Conservation (phyloP, 53 echinoderm and acorn worm genomes). For the Actinopyga echinites region DNA sequence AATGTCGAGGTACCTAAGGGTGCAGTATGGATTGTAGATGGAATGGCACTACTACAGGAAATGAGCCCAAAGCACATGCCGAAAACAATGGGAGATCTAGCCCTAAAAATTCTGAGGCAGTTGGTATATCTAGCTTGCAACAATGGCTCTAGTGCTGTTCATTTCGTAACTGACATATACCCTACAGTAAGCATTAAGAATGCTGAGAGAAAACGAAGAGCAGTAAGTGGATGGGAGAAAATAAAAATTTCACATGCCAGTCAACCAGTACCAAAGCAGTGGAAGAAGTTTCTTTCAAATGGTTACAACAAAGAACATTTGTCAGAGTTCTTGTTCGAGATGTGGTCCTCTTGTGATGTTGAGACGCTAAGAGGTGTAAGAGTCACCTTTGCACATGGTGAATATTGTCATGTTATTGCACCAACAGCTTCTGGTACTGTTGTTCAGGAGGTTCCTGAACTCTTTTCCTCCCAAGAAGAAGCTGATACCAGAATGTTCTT, state of each 20-base stretch:
- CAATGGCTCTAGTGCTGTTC: not conserved
- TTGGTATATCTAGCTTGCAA: not conserved
- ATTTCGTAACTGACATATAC: constrained; percentile 45
- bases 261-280: constrained; percentile 50
- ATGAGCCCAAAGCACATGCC: constrained; percentile 46
- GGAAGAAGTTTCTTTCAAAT: constrained; percentile 52
- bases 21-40: constrained; percentile 53
- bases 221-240: constrained; percentile 48
- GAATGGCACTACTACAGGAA: constrained; percentile 50
- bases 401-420: constrained; percentile 5
- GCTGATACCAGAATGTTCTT: constrained; percentile 49
- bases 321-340: constrained; percentile 5
- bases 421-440: not conserved
- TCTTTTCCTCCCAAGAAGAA: constrained; percentile 38
- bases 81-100: constrained; percentile 42
- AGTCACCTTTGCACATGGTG: constrained; percentile 37
- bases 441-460: not conserved
- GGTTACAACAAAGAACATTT: constrained; percentile 32
- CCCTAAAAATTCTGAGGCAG: constrained; percentile 28
- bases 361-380: constrained; percentile 5
- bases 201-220: constrained; percentile 43
- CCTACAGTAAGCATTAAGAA: constrained; percentile 43
- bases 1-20: not conserved
- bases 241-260: constrained; percentile 13
- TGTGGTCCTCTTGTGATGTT: constrained; percentile 9